Evolutionary conservation across 2,888 invertebrate species (phyloP).

Genomic region (Onchidella celtica): DNA sequence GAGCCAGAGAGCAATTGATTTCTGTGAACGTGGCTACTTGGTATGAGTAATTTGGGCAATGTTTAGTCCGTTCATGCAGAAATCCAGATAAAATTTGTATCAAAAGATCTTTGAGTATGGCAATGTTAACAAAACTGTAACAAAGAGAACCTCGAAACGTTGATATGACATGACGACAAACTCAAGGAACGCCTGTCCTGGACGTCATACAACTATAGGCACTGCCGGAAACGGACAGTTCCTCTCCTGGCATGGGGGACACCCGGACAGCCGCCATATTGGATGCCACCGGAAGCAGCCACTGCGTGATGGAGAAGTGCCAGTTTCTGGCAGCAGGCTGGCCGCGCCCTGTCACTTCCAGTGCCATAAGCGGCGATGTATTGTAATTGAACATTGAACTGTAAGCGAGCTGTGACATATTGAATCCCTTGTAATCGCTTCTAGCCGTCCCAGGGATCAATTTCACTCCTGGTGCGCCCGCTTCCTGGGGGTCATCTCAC

Average conservation of each 20-base stretch:
- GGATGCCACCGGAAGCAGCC: conserved; percentile 31
- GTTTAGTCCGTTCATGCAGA: too few species aligned
- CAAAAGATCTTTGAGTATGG: too few species aligned
- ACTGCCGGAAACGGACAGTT: neutral
- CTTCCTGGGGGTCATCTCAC: conserved; percentile 35
- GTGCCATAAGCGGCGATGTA: conserved; percentile 60
- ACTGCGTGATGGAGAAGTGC: conserved; percentile 40
- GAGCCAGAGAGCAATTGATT: too few species aligned
- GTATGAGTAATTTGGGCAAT: too few species aligned
- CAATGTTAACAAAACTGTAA: too few species aligned
- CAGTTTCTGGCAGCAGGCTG: conserved; percentile 31
- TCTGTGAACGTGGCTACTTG: too few species aligned
- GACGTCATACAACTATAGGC: too few species aligned
- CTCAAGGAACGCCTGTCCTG: too few species aligned
- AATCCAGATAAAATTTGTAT: too few species aligned
- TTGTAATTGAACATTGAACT: conserved; percentile 63
- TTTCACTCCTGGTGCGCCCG: conserved; percentile 49
- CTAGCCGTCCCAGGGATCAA: conserved; percentile 41
- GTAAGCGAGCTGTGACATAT: conserved; percentile 61
- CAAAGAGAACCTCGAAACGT: too few species aligned
- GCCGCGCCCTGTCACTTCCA: conserved; percentile 54
- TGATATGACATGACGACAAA: too few species aligned
- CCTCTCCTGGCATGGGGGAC: conserved; percentile 11
- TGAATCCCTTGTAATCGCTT: conserved; percentile 58
- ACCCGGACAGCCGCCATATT: conserved; percentile 28